A percentile compares a stretch with the other conserved stretches of the same genome.
Evolutionary conservation across 2,888 invertebrate species (phyloP).

Genomic region (Ophion ellenae): DNA sequence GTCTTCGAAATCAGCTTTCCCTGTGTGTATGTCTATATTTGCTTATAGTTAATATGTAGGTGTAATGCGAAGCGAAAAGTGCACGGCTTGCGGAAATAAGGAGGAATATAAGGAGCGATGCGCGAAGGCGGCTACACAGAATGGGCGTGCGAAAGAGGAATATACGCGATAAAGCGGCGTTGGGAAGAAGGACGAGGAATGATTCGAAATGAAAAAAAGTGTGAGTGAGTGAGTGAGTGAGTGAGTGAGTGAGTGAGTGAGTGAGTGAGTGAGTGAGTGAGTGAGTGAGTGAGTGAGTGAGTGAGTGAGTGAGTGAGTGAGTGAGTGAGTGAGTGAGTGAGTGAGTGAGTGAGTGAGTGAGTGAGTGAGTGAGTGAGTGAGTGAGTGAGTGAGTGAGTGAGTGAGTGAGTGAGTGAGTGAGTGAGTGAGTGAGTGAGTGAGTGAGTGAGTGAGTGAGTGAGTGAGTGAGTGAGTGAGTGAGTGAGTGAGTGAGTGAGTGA

Average conservation of each 20-base stretch:
- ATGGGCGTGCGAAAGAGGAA: slow-evolving; percentile 61
- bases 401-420: no score
- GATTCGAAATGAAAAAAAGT: slow-evolving; percentile 17
- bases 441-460: neutral
- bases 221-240: no score
- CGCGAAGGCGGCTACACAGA: slow-evolving; percentile 61
- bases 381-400: no score
- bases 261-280: no score
- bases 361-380: no score
- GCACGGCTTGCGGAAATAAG: slow-evolving; percentile 68
- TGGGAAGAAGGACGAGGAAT: slow-evolving; percentile 55
- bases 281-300: no score
- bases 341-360: no score
- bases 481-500: slow-evolving; percentile 45
- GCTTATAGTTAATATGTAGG: slow-evolving; percentile 29
- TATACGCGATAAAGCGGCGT: slow-evolving; percentile 58
- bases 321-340: no score
- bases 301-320: no score
- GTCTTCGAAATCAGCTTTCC: neutral
- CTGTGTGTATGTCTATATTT: neutral
- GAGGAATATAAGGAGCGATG: slow-evolving; percentile 68
- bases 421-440: no score
- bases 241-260: no score
- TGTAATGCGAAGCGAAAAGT: slow-evolving; percentile 55
- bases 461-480: slow-evolving; percentile 40